Conservation (phyloP, 2,888 invertebrate species). For the Perizoma flavofasciatum region DNA sequence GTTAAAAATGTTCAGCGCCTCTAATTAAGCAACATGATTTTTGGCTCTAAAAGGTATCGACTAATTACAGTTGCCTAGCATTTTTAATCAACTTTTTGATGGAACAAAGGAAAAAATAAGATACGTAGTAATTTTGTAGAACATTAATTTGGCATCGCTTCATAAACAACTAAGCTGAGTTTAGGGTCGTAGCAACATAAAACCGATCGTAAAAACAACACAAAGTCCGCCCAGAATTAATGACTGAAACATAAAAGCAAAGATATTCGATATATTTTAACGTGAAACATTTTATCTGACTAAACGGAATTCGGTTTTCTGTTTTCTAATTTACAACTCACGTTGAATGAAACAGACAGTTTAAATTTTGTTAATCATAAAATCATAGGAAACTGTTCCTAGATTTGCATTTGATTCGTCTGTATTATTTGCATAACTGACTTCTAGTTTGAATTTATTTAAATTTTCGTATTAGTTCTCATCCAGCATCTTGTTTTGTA, state of each 20-base stretch:
- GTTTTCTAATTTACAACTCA: slow-evolving; percentile 16
- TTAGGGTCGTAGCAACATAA: slow-evolving; percentile 56
- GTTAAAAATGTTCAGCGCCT: slow-evolving; percentile 20
- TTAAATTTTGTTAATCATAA: background rate
- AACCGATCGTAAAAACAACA: slow-evolving; percentile 58
- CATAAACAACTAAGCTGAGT: slow-evolving; percentile 57
- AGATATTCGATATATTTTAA: slow-evolving; percentile 50
- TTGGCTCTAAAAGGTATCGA: slow-evolving; percentile 27
- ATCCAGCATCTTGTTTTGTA: too few relatives aligned
- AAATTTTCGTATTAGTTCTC: too few relatives aligned
- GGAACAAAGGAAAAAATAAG: slow-evolving; percentile 29
- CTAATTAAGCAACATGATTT: slow-evolving; percentile 31
- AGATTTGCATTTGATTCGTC: too few relatives aligned
- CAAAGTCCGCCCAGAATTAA: slow-evolving; percentile 58
- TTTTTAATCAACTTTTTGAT: slow-evolving; percentile 34
- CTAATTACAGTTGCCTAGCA: slow-evolving; percentile 31
- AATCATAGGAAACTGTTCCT: too few relatives aligned
- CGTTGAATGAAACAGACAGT: background rate
- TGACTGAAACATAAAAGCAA: slow-evolving; percentile 46
- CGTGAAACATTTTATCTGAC: slow-evolving; percentile 44
- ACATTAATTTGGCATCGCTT: slow-evolving; percentile 53
- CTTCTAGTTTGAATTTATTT: too few relatives aligned
- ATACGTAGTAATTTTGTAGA: slow-evolving; percentile 44
- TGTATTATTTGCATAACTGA: too few relatives aligned
- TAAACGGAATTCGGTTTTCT: slow-evolving; percentile 24